These are phyloP conservation scores for Diachrysia chrysitis DNA, from an alignment of 2,888 invertebrate genomes.

Conservation along the genomic window DNA sequence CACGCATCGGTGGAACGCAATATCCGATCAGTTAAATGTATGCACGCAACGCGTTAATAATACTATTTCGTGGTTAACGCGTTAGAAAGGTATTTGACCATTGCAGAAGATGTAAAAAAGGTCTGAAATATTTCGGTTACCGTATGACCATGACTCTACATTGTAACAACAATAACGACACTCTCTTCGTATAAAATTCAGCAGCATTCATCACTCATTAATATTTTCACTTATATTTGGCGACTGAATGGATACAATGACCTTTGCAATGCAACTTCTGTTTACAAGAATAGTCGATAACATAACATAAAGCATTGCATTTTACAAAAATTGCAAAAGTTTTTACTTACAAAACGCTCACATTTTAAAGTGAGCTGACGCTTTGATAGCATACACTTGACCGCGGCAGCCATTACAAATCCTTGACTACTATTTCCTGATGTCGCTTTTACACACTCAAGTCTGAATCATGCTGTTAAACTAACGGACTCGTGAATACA, in stretches of 20 bases:
- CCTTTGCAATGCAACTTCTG: constrained; percentile 1
- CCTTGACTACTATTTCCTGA: constrained; percentile 49
- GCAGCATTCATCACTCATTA: background rate
- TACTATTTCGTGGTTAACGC: constrained; percentile 47
- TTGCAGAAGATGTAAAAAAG: constrained; percentile 16
- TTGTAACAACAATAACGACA: background rate
- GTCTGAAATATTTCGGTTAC: background rate
- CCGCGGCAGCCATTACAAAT: constrained; percentile 34
- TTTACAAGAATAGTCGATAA: background rate
- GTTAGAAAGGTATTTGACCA: constrained; percentile 42
- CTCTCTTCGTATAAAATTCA: background rate
- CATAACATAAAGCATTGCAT: background rate
- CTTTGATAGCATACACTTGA: constrained; percentile 38
- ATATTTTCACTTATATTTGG: background rate
- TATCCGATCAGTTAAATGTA: constrained; percentile 65
- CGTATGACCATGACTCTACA: background rate
- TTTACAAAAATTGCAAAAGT: background rate
- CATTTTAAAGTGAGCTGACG: constrained; percentile 2
- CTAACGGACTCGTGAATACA: constrained; percentile 3
- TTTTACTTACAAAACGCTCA: background rate
- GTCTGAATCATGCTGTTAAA: constrained; percentile 58
- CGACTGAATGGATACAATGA: background rate
- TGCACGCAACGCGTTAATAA: constrained; percentile 55
- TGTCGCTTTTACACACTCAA: constrained; percentile 39
- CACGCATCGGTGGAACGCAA: constrained; percentile 70